Base-by-base conservation (phyloP, 1,140 invertebrate genomes). In the Asbolus verrucosus region DNA sequence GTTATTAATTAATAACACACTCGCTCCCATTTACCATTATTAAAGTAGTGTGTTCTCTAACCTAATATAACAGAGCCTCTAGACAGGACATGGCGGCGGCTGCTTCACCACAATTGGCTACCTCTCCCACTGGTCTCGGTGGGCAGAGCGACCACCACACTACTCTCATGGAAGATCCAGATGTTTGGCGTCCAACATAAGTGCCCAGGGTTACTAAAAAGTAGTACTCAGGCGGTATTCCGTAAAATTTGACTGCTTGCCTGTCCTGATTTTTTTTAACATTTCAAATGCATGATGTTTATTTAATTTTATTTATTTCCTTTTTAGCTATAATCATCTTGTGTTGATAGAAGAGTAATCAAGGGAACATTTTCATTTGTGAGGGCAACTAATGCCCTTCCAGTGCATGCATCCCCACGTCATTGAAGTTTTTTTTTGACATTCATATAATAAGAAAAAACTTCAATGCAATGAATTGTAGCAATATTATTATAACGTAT, bases 111-210 rank as follows among this genome's bases (percentile, higher is more conserved):
- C 84, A 84, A 63, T 81, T 86, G 76, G 82, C 84, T 82, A 83
- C 86, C 84, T 83, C 90, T 81, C 84, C 86, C 67, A 83, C 84
- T 67, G 80, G 81, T 80, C 75, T 87, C 82, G 80, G 85, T 81
- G 78, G 84, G 81, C 84, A 86, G 82, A 85, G 87, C 85, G 85
- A 87, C 85, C 85, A 86, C 84, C 87, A 90, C 81, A 89, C 90
- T 75, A 93, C 92, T 71, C 86, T 93, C 65, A 93, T 94, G 91
- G 92, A 94, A 85, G 92, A 94, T 84, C 92, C 92, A 41, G 92
- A 94, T 84, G 91, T 94, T 75, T 94, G 92, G 92, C 91, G 92
- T 82, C 92, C 91, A 78, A 93, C 92, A 87, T 93, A 94, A 92
- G 86, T 82, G 38, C 46, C 46, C 46, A n/a, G 11, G 46, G 18